A percentile compares a stretch with the other conserved stretches of the same genome.
Evolutionary conservation across 2,797 vertebrate species (phyloP).

Genomic region (Knipowitschia caucasica): DNA sequence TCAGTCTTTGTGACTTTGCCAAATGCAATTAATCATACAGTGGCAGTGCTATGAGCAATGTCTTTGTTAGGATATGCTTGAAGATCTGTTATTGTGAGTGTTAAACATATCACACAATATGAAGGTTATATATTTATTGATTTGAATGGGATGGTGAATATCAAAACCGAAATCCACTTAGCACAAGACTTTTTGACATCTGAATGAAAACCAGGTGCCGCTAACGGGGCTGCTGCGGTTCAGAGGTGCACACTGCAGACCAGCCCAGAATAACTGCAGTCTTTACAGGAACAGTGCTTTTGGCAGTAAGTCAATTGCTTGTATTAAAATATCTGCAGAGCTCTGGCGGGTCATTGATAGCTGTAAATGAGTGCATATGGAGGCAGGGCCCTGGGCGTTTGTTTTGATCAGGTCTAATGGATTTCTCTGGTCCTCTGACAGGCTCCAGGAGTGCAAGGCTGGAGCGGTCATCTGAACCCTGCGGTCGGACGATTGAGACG

Average conservation of each 20-base stretch:
- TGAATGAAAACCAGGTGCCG: conserved; percentile 68
- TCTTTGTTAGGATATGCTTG: no score
- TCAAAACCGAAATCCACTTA: no score
- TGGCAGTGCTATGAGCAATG: no score
- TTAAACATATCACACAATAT: no score
- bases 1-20: no score
- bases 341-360: conserved; percentile 75
- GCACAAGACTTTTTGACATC: no score
- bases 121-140: no score
- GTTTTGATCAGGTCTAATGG: conserved; percentile 80
- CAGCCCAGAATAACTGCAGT: conserved; percentile 48
- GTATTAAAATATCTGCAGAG: conserved; percentile 68
- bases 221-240: conserved; percentile 39
- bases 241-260: conserved; percentile 56
- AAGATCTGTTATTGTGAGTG: no score
- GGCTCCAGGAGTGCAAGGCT: conserved; percentile 33
- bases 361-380: conserved; percentile 77
- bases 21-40: no score
- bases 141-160: no score
- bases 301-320: conserved; percentile 80
- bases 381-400: conserved; percentile 55
- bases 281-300: conserved; percentile 59
- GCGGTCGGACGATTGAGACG: conserved; percentile 83
- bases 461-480: conserved; percentile 80
- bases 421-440: conserved; percentile 72